Base-by-base conservation (phyloP, 2,113 vertebrate species). In the Tragelaphus buxtoni region DNA sequence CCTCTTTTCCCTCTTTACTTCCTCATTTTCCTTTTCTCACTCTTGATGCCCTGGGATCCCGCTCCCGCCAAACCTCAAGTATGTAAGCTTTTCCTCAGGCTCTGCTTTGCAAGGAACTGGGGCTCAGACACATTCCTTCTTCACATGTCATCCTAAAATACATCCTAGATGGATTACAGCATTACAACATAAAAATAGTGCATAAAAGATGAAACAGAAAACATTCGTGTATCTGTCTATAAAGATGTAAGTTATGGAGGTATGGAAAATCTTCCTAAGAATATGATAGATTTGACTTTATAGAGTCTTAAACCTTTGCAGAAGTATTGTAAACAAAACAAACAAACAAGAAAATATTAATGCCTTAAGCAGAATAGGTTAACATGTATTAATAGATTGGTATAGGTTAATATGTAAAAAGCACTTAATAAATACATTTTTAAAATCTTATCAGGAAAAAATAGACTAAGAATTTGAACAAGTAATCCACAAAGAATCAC, bases 281-380 rank as follows among this genome's bases (percentile, higher is more conserved):
- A 77, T 72, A 74, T 30, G 53, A 90, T 49, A 80, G 47, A n/a
- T 90, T 80, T 94, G 76, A 77, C 17, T 94, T 88, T 60, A 39
- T 35, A 92, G 11, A 74, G 74, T 79, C 18, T 84, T 72, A 80
- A 94, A 51, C 12, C 7, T 74, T n/a, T 89, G 16, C 91, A 77
- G 58, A 96, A 94, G 90, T 74, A 84, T 20, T 51, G 49, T 42
- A 77, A 32, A 12, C 39, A 80, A 65, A 95, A 80, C 80, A 35
- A 84, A 77, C 10, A 17, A 91, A 77, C 14, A 87, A 84, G 53
- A 82, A 97, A 89, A 47, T 88, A 92, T 72, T 90, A 94, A 87
- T 87, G n/a, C 18, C 24, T 92, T 32, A 72, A 28, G 32, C 32
- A 39, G 58, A 95, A 60, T 77, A 90, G 39, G 18, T 53, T 77